phyloP scores from a whole-genome alignment of 2,888 invertebrate genomes.

The Temnothorax ravouxi region DNA sequence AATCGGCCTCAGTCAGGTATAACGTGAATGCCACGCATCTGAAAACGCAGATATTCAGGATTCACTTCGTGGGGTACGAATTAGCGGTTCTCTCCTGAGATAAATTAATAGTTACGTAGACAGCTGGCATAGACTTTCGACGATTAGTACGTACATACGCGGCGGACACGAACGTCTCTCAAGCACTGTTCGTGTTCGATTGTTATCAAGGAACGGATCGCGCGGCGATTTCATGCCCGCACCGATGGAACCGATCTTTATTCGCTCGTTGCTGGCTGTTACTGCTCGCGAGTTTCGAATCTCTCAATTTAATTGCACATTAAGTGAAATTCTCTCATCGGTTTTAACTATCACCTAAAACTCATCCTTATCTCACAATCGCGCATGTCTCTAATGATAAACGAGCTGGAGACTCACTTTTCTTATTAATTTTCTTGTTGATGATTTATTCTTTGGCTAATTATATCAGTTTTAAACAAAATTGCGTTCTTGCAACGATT shows the following conservation, averaged over 20 bases:
- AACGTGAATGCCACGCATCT: conserved; percentile 41
- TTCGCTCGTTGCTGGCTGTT: conserved; percentile 17
- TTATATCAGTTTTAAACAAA: conserved; percentile 16
- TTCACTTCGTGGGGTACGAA: conserved; percentile 80
- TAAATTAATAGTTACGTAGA: conserved; percentile 78
- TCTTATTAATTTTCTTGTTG: not conserved
- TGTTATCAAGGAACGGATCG: conserved; percentile 50
- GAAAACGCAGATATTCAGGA: conserved; percentile 61
- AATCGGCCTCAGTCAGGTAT: conserved; percentile 20
- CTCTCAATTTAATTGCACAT: conserved; percentile 30
- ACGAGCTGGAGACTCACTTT: not conserved
- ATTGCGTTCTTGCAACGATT: not conserved
- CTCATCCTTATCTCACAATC: conserved; percentile 4
- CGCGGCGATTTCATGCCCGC: conserved; percentile 40
- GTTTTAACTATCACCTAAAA: conserved; percentile 39
- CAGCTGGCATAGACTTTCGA: conserved; percentile 75
- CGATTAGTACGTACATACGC: conserved; percentile 73
- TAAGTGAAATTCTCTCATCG: conserved; percentile 15
- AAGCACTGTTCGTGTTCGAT: conserved; percentile 58
- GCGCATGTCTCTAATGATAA: conserved; percentile 9
- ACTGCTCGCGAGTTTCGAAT: not conserved
- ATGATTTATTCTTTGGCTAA: conserved; percentile 16
- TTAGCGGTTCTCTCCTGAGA: conserved; percentile 69
- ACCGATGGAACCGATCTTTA: conserved; percentile 51
- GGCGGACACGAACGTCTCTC: conserved; percentile 41